Evolutionary conservation across 2,113 vertebrate species (phyloP).

Genomic region (Callorhinus ursinus): DNA sequence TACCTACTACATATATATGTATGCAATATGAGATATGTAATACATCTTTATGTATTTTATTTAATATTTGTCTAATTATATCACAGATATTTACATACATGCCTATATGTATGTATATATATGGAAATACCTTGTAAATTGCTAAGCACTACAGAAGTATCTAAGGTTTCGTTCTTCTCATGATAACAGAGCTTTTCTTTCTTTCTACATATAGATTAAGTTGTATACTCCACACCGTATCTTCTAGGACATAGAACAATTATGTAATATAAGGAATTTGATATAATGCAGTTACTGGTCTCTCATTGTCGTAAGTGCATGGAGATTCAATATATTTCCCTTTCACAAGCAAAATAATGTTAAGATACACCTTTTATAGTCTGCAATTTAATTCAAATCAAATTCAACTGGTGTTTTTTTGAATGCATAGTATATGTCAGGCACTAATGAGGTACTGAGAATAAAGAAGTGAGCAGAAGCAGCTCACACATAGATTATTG

Average conservation of each 20-base stretch:
- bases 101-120: neutral
- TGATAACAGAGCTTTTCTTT: neutral
- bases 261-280: neutral
- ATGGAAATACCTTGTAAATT: conserved; percentile 13
- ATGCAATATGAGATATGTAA: neutral
- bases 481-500: neutral
- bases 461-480: neutral
- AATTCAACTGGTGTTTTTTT: neutral
- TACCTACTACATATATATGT: neutral
- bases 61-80: neutral
- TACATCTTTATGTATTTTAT: neutral
- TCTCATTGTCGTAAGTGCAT: neutral
- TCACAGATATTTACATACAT: neutral
- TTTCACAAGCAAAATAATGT: neutral
- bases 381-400: neutral
- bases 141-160: neutral
- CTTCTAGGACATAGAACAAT: neutral
- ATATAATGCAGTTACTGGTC: neutral
- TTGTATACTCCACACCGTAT: neutral
- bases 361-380: neutral
- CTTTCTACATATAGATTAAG: neutral
- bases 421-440: neutral
- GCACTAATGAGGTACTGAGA: neutral
- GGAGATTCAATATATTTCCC: neutral
- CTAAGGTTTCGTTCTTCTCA: neutral